Evolutionary conservation across 2,113 vertebrate genomes (phyloP).

Genomic region (Martes martes): DNA sequence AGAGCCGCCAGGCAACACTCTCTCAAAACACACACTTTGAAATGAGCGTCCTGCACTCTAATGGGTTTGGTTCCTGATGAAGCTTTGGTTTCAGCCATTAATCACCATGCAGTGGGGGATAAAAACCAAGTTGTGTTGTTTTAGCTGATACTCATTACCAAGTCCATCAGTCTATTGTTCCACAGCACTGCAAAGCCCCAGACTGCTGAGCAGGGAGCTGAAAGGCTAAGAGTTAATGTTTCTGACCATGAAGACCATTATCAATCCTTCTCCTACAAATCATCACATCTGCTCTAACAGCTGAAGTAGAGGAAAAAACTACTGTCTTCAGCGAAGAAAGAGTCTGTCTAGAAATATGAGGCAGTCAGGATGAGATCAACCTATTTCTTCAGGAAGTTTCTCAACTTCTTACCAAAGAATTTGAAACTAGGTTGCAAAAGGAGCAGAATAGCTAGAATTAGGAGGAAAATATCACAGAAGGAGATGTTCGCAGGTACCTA

Average conservation of each 20-base stretch:
- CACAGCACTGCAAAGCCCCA: neutral
- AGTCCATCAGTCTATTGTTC: neutral
- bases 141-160: constrained; percentile 51
- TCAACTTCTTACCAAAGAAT: neutral
- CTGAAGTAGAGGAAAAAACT: neutral
- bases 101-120: neutral
- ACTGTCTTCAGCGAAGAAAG: neutral
- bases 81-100: constrained; percentile 5
- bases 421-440: neutral
- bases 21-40: neutral
- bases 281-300: neutral
- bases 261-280: neutral
- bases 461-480: neutral
- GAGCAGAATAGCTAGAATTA: neutral
- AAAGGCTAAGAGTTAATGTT: neutral
- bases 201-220: neutral
- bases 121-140: neutral
- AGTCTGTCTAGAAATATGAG: neutral
- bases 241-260: neutral
- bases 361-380: neutral
- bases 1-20: neutral
- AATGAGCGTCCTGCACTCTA: neutral
- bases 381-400: neutral
- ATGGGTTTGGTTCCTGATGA: constrained; percentile 31
- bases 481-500: neutral